Conservation (phyloP, 2,888 invertebrate genomes). For the Acanthosoma haemorrhoidale region DNA sequence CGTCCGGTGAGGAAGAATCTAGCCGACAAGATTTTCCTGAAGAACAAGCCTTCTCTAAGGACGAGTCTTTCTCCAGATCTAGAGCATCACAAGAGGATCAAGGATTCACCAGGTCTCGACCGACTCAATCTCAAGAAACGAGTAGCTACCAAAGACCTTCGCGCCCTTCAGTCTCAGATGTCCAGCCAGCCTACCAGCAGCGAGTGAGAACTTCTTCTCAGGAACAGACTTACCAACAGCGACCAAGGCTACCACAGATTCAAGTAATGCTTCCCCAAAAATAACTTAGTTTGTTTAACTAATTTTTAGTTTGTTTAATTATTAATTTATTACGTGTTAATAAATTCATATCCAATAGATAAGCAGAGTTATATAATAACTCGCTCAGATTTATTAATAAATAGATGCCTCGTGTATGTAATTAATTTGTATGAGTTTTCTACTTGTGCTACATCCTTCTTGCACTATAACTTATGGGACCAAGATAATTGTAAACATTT, state of each 20-base stretch:
- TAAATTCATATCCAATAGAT: too few species aligned
- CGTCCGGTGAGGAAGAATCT: background rate
- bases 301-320: too few species aligned
- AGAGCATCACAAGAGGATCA: conserved; percentile 9
- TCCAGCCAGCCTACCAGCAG: conserved; percentile 26
- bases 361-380: too few species aligned
- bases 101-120: background rate
- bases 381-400: too few species aligned
- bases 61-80: background rate
- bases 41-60: background rate
- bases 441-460: too few species aligned
- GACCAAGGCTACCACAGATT: background rate
- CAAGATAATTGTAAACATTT: too few species aligned
- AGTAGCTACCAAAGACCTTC: background rate
- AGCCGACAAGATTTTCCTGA: background rate
- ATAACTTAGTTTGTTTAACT: too few species aligned
- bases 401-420: too few species aligned
- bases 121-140: background rate
- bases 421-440: too few species aligned
- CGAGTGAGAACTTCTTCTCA: conserved; percentile 12
- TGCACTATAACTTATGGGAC: too few species aligned
- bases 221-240: background rate
- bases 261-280: too few species aligned
- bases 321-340: too few species aligned
- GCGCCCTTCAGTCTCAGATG: background rate